Percentiles rank a stretch among this genome's conserved stretches.
Conservation (phyloP, 2,797 vertebrate species). For the Gorsachius magnificus region DNA sequence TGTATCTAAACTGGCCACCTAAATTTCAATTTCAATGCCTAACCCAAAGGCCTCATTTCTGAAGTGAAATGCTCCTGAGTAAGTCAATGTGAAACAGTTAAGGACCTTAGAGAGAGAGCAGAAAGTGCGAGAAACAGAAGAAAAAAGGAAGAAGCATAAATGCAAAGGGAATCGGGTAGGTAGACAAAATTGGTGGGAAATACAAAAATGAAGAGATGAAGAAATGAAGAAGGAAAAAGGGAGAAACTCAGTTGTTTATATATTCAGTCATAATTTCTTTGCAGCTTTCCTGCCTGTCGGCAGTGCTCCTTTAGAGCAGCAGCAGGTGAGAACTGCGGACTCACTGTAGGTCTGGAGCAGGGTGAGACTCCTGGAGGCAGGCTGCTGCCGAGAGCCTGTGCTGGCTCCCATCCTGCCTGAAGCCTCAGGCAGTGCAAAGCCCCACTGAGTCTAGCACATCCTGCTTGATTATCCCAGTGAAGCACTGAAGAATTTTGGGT, state of each 20-base stretch:
- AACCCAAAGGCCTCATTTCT: neutral
- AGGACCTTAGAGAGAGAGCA: neutral
- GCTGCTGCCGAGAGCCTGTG: neutral
- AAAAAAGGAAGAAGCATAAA: neutral
- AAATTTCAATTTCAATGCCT: neutral
- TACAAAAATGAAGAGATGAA: neutral
- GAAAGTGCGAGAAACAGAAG: neutral
- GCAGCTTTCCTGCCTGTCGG: neutral
- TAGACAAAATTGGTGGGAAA: neutral
- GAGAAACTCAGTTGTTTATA: neutral
- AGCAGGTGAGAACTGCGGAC: accelerated
- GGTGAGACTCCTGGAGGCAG: too few species aligned
- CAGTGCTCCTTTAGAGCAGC: neutral
- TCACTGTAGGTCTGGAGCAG: neutral
- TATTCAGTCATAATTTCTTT: neutral
- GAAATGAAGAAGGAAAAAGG: neutral
- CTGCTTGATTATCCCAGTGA: neutral
- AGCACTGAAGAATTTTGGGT: neutral
- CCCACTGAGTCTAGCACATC: neutral
- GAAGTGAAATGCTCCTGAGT: neutral
- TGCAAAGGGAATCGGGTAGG: neutral
- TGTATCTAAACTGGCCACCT: neutral
- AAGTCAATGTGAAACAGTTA: neutral
- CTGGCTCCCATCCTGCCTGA: neutral
- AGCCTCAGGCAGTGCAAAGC: neutral